A percentile compares a stretch with the other conserved stretches of the same genome.
These are phyloP conservation scores for Archegozetes longisetosus DNA, from an alignment of 1,140 invertebrate genomes.

Conservation along the genomic window DNA sequence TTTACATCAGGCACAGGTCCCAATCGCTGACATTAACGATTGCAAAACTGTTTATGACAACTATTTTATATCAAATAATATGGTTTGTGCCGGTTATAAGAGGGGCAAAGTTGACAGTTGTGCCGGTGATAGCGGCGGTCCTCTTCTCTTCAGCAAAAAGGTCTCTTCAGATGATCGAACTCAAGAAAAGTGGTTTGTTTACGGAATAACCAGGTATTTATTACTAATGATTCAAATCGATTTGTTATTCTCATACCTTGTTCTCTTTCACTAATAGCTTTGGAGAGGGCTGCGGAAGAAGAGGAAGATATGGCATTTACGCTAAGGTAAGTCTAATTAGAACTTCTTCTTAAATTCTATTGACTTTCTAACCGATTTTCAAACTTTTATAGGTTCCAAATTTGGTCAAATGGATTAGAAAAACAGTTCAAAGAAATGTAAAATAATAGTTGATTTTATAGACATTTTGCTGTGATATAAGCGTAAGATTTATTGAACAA, in stretches of 20 bases:
- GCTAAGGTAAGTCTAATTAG: too few species aligned
- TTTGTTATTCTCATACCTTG: not conserved
- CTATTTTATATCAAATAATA: constrained; percentile 38
- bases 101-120: constrained; percentile 39
- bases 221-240: not conserved
- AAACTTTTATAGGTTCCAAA: too few species aligned
- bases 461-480: too few species aligned
- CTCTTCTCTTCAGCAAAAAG: constrained; percentile 37
- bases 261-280: constrained; percentile 41
- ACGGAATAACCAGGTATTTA: constrained; percentile 53
- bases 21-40: constrained; percentile 33
- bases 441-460: not conserved
- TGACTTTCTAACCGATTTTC: too few species aligned
- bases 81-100: constrained; percentile 42
- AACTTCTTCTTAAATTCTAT: too few species aligned
- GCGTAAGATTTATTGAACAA: too few species aligned
- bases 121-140: constrained; percentile 48
- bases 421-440: constrained; percentile 23
- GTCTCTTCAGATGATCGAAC: constrained; percentile 1
- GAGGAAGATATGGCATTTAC: constrained; percentile 81
- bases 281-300: constrained; percentile 78
- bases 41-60: constrained; percentile 37
- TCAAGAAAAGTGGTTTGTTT: constrained; percentile 46
- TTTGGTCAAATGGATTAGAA: constrained; percentile 66
- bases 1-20: constrained; percentile 54